Conservation (phyloP, 2,113 vertebrate species). For the zebrafish (Danio rerio) region DNA sequence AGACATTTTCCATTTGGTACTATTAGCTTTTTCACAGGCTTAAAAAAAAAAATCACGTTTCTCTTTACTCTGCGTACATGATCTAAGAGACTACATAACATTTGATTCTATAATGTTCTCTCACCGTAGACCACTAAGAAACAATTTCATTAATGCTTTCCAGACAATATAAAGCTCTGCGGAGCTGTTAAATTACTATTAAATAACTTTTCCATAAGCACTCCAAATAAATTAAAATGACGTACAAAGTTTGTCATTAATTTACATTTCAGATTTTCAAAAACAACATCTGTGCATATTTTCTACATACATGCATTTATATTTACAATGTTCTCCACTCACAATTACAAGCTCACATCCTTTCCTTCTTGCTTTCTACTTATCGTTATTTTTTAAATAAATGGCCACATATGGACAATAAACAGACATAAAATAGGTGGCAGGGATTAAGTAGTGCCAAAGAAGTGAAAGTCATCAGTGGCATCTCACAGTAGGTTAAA, state of each 20-base stretch:
- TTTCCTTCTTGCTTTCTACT: neutral
- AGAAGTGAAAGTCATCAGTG: neutral
- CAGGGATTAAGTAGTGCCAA: neutral
- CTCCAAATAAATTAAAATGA: conserved; percentile 79
- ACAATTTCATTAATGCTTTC: conserved; percentile 65
- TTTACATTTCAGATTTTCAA: conserved; percentile 76
- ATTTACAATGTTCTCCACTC: conserved; percentile 69
- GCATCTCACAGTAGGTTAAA: conserved; percentile 10
- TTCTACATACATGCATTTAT: conserved; percentile 68
- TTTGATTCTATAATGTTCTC: conserved; percentile 40
- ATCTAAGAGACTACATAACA: conserved; percentile 34
- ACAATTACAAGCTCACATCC: conserved; percentile 65
- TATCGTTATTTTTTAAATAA: neutral
- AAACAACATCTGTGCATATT: conserved; percentile 78
- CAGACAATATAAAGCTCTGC: conserved; percentile 72
- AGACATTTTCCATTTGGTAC: conserved; percentile 48
- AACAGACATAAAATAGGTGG: neutral
- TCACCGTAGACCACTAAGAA: conserved; percentile 57
- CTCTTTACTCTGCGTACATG: conserved; percentile 37
- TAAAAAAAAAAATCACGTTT: conserved; percentile 29
- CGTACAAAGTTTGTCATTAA: conserved; percentile 76
- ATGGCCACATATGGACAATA: neutral
- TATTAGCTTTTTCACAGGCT: conserved; percentile 51
- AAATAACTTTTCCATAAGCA: conserved; percentile 76
- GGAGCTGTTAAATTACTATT: conserved; percentile 71